Conservation (phyloP, 1,140 invertebrate genomes). For the Ceratina calcarata region DNA sequence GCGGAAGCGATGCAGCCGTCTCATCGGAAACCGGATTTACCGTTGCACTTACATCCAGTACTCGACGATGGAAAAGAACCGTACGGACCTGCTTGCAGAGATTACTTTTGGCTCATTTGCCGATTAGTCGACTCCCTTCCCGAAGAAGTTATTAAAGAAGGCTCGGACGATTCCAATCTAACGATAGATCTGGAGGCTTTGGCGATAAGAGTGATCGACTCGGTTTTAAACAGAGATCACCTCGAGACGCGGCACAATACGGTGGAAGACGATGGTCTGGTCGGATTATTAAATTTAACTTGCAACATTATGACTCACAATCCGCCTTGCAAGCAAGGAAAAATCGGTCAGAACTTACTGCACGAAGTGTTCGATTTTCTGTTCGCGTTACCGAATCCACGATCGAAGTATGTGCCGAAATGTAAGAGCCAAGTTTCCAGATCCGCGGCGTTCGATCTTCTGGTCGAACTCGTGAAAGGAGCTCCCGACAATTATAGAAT, state of each 20-base stretch:
- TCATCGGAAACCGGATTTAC: conserved; percentile 75
- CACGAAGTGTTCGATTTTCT: conserved; percentile 91
- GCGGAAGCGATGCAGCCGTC: conserved; percentile 92
- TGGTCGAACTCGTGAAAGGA: conserved; percentile 92
- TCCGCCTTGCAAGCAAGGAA: conserved; percentile 90
- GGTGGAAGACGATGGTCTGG: conserved; percentile 93
- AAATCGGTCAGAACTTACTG: conserved; percentile 88
- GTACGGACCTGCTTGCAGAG: conserved; percentile 94
- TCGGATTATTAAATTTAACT: conserved; percentile 92
- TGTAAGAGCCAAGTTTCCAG: conserved; percentile 94
- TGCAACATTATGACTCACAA: conserved; percentile 94
- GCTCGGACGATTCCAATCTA: conserved; percentile 80
- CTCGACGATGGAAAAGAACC: conserved; percentile 93
- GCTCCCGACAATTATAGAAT: conserved; percentile 92
- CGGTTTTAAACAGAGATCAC: conserved; percentile 88
- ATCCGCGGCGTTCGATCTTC: conserved; percentile 93
- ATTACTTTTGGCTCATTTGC: conserved; percentile 96
- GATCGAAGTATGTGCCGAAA: conserved; percentile 92
- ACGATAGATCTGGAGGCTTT: conserved; percentile 88
- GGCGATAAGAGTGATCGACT: conserved; percentile 87
- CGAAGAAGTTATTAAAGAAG: conserved; percentile 88
- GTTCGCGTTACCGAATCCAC: conserved; percentile 93
- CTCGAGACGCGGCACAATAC: conserved; percentile 90
- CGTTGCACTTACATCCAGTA: conserved; percentile 80
- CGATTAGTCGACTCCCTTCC: conserved; percentile 92